Conservation (phyloP, 92 coral and sea anemone genomes). For the Metridium senile region DNA sequence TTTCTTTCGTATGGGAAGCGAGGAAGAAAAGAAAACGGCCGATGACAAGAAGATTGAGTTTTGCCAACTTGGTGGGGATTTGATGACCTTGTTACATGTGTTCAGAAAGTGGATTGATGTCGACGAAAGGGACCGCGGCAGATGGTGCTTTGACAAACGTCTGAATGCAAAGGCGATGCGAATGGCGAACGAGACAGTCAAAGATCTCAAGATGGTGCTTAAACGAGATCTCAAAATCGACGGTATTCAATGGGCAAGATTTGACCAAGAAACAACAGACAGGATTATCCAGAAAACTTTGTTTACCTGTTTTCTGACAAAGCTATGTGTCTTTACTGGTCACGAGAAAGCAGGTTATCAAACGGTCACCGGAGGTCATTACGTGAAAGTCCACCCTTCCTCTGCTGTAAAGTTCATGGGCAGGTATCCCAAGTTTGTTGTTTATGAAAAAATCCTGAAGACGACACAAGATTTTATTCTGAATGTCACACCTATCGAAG, state of each 20-base stretch:
- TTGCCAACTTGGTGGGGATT: constrained; percentile 88
- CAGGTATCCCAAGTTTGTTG: constrained; percentile 71
- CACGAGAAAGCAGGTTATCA: constrained; percentile 86
- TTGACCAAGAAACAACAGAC: constrained; percentile 32
- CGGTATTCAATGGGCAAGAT: constrained; percentile 18
- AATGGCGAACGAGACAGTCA: constrained; percentile 78
- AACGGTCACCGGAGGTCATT: constrained; percentile 53
- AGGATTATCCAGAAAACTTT: constrained; percentile 67
- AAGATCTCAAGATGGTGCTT: constrained; percentile 71
- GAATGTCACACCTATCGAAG: constrained; percentile 80
- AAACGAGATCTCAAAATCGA: constrained; percentile 42
- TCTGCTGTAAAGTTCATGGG: constrained; percentile 83
- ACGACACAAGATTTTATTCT: constrained; percentile 77
- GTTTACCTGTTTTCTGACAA: constrained; percentile 66
- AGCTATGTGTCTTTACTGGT: constrained; percentile 81
- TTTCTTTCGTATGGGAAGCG: constrained; percentile 92
- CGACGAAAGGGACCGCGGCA: constrained; percentile 43
- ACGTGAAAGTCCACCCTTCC: constrained; percentile 84
- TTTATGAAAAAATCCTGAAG: constrained; percentile 79
- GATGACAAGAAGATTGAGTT: constrained; percentile 81
- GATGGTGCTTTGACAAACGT: constrained; percentile 85
- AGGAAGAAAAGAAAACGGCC: constrained; percentile 78
- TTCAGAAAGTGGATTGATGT: constrained; percentile 51
- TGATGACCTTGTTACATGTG: constrained; percentile 81
- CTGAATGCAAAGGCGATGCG: constrained; percentile 93